These are phyloP conservation scores for Eueremaeus valkanovi DNA, from an alignment of 2,888 invertebrate species.

Conservation along the genomic window DNA sequence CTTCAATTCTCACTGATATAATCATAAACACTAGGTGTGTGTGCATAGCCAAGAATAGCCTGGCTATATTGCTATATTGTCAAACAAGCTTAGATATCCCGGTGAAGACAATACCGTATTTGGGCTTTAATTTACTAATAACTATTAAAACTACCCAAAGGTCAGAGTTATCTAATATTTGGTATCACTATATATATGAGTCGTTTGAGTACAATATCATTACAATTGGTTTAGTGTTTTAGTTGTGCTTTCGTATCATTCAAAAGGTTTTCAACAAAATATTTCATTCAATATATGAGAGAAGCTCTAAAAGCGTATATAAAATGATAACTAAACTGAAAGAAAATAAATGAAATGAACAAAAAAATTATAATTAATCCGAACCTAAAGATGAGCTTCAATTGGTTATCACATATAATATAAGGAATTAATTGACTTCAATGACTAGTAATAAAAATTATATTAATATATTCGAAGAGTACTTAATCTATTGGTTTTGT, in stretches of 20 bases:
- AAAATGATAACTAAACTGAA: neutral
- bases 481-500: neutral
- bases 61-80: too few species aligned
- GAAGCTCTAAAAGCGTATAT: neutral
- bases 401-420: constrained; percentile 6
- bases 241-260: too few species aligned
- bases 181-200: too few species aligned
- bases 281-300: neutral
- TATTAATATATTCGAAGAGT: neutral
- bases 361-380: neutral
- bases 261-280: neutral
- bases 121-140: too few species aligned
- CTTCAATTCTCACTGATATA: too few species aligned
- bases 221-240: neutral
- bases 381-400: neutral
- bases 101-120: too few species aligned
- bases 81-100: too few species aligned
- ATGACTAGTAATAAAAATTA: constrained; percentile 29
- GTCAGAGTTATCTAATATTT: too few species aligned
- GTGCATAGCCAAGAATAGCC: too few species aligned
- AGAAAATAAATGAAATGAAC: neutral
- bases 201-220: too few species aligned
- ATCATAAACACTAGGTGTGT: too few species aligned
- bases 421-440: constrained; percentile 1
- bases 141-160: too few species aligned